Base-by-base conservation (phyloP, 1,140 invertebrate species). In the Wiebesia pumilae region DNA sequence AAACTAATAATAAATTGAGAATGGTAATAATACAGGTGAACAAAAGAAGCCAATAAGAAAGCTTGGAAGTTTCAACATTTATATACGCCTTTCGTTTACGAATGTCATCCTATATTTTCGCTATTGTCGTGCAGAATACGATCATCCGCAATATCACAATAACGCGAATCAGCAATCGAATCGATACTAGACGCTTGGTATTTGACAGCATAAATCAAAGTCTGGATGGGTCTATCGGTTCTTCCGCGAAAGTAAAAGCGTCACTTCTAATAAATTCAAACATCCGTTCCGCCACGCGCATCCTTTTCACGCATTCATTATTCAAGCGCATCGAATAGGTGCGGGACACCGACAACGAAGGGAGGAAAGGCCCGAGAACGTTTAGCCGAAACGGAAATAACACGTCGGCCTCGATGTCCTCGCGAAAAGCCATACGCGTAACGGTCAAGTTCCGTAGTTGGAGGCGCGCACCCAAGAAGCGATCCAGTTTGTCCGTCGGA, bases 191-290 rank as follows among this genome's bases (percentile, higher is more conserved):
- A 62, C 3, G 58, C 21, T 27, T 14, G 24, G 9, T 16, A 54
- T 54, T 54, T 54, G 51, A 54, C 51, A 54, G 43, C 43, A 51
- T 78, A 79, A 58, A 58, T 54, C n/a, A 58, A 30, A 78, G 27
- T 21, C 3, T 38, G 40, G 16, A 6, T 47, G 40, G 43, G 33
- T 19, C 35, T 9, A 62, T 62, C 58, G 58, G 58, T 24, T 62
- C 24, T 62, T 62, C 14, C 73, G 40, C 73, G 73, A 33, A 33
- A 54, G 2, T 54, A 54, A 79, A 79, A 79, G 43, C 47, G 33
- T 65, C 78, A 19, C 54, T 58, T 54, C 24, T 83, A 80, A 85
- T 80, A 85, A 85, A 80, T 85, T 80, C 83, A 85, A 85, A 80
- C 77, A 85, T 85, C 83, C 83, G 83, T 85, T 80, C 30, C 83